Base-by-base conservation (phyloP, 2,888 invertebrate genomes). In the Vandiemenella viatica region DNA sequence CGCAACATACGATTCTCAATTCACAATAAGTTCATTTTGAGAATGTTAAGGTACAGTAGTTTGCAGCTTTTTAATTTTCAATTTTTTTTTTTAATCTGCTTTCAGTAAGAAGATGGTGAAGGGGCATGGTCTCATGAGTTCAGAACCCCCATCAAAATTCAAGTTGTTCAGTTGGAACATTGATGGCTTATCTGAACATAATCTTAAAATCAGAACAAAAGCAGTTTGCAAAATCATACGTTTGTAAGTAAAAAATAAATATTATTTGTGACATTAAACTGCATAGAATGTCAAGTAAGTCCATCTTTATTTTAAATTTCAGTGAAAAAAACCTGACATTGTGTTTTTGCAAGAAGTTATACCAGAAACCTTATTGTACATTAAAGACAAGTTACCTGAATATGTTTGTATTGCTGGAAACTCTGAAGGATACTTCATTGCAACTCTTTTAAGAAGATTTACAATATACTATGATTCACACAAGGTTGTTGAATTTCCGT, bases 261-360 rank as follows among this genome's bases (percentile, higher is more conserved):
- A 2, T 32, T 32, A 32, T 32, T 13, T 32, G n/a, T 32, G 3
- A 8, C 32, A 13, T 32, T 32, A 3, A 32, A 32, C 32, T 4
- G n/a, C 13, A 32, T 13, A n/a, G 3, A 40, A 16, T n/a, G 5
- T 6, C 17, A 45, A 40, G 8, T 10, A 16, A 42, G 16, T 20
- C 16, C 1, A 21, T 43, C 22, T 20, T 37, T 37, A 38, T 45
- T 51, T 40, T 49, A 37, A 46, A 32, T 57, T 61, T 40, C 59
- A 75, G 74, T 48, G 70, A 72, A 52, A n/a, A n/a, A 65, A 67
- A 18, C 71, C 74, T 10, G 73, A 75, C 57, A 64, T 75, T 21
- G 67, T 76, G 1, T 74, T 73, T 55, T 64, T 77, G 15, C 76
- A 77, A 64, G 77, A 77, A 61, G 67, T 76, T 8, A 63, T 73